Base-by-base conservation (phyloP, 2,888 invertebrate genomes). In the Rapana venosa region DNA sequence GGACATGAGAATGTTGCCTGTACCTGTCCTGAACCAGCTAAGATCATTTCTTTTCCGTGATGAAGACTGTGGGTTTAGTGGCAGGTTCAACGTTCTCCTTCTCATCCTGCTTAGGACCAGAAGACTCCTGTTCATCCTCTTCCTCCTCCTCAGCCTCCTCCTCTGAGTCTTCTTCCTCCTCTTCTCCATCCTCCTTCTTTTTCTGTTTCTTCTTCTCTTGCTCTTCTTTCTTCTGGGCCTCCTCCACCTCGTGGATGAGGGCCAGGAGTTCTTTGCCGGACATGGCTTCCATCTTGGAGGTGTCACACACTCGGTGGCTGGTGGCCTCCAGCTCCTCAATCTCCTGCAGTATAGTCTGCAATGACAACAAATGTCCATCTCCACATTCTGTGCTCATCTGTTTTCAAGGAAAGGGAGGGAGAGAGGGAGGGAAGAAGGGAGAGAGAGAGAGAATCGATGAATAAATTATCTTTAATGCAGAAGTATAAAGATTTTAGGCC, bases 241-340 rank as follows among this genome's bases (percentile, higher is more conserved):
- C 87, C 47, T 87, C 87, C 56, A 87, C 87, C 35, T 74, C n/a
- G 4, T 47, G 20, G 36, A 87, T 74, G 47, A 87, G 70, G 1
- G 22, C 47, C 8, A n/a, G 11, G 15, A 87, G 17, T 5, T 87
- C 87, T 4, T 1, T 32, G 47, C 22, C 17, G 30, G 87, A 74
- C 56, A 87, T 47, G 15, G 8, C 32, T 20, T 85, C 74, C 2
- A 26, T 22, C 6, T 36, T 32, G 20, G 89, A n/a, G 32, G 26
- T 36, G 26, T 85, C 89, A 5, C 89, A 56, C 20, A 85, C 89
- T 32, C 89, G 30, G n/a, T 61, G 32, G 26, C 89, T 89, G 5
- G 85, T 35, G n/a, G 84, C 85, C 56, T 89, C 74, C 70, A 89
- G 66, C 70, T 89, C 89, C 30, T 84, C 56, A 1, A 89, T 47